Conservation (phyloP, 2,888 invertebrate genomes). For the Amphimallon solstitiale region DNA sequence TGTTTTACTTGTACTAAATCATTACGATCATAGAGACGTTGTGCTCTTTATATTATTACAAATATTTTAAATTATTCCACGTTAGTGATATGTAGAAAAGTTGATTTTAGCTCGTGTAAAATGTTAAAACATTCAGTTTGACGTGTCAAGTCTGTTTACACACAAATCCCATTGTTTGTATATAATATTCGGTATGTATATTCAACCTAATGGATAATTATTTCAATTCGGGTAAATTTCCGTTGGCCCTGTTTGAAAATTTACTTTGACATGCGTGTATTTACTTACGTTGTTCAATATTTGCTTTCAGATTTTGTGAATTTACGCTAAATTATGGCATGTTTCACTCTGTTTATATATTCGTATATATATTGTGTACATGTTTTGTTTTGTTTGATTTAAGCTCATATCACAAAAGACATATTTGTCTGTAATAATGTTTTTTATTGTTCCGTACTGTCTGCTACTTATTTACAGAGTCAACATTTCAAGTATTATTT, state of each 20-base stretch:
- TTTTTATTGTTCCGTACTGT: neutral
- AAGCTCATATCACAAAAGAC: neutral
- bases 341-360: neutral
- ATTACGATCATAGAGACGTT: too few species aligned
- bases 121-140: neutral
- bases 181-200: too few species aligned
- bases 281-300: constrained; percentile 8
- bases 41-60: too few species aligned
- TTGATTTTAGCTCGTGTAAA: too few species aligned
- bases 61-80: too few species aligned
- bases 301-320: neutral
- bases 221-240: constrained; percentile 57
- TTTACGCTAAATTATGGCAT: constrained; percentile 10
- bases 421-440: neutral
- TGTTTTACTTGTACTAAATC: too few species aligned
- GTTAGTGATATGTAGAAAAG: too few species aligned
- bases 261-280: neutral
- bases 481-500: too few species aligned
- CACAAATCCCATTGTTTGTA: too few species aligned
- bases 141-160: neutral
- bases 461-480: too few species aligned
- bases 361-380: too few species aligned
- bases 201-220: constrained; percentile 50
- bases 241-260: constrained; percentile 50
- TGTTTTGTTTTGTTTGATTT: neutral